Evolutionary conservation across 2,797 vertebrate genomes (phyloP), one percentile per base, ranked within the genome.

Genomic region (Pterois miles): DNA sequence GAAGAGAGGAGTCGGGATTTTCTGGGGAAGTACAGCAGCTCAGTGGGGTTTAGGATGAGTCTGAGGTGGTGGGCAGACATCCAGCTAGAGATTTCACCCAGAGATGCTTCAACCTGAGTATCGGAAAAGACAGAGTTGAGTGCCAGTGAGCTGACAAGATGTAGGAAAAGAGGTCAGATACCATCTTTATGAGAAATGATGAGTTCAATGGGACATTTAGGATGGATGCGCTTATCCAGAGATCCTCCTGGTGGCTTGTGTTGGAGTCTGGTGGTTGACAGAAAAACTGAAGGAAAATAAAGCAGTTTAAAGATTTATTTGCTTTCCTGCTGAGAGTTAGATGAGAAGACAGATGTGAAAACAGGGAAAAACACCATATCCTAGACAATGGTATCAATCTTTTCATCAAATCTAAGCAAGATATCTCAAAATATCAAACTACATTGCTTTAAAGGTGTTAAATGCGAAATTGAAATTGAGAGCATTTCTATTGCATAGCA

Each of bases 21-120:
- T 31, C 22, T 60, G 33, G 27, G 33, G 31, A 50, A 64, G 27
- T 18, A 4, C 56, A 36, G 25, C 29, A 72, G 56, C 72, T 84
- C 56, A 16, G 18, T 58, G 40, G 43, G 71, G 27, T 80, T 82
- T 25, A 65, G 50, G 63, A 36, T 10, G 31, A 75, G 67, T 33
- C 33, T 13, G 58, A 54, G 69, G 46, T 71, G 14, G 25, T 3
- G 13, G 27, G 53, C 62, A 70, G 63, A 36, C 52, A 82, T 57
- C 66, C 72, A 74, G 70, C 65, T 68, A 46, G 57, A 71, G 48
- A 34, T 33, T 48, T 71, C 63, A 76, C 38, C 22, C 60, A 76
- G 48, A 71, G 18, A 36, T 43, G 13, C 53, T 60, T 82, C 46
- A 62, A 75, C 56, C 46, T 63, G 63, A 71, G 46, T 11, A 11